Base-by-base conservation (phyloP, 2,888 invertebrate genomes). In the Drosophila cracens region DNA sequence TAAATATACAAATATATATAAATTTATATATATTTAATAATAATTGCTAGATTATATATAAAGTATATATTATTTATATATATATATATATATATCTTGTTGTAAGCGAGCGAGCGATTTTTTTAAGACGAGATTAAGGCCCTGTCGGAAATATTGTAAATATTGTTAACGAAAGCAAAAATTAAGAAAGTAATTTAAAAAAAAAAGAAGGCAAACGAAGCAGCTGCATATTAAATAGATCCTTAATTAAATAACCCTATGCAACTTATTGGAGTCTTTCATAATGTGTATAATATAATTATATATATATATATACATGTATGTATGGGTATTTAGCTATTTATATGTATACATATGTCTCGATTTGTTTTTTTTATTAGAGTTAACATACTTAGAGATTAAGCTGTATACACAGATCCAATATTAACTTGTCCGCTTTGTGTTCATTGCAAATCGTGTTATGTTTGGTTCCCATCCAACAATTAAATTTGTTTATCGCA, bases 91-190 rank as follows among this genome's bases (percentile, higher is more conserved):
- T 81, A 84, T 79, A 77, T 79, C 74, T 71, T 87, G 89, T 83
- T 87, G 81, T 87, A 84, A 73, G 79, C 72, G 74, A 74, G 31
- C 70, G 70, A 70, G 81, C 81, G 81, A 73, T 67, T 82, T 77
- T 75, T 88, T 81, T 68, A 81, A 77, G 64, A 74, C 57, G 61
- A 70, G 80, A 79, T 78, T 78, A 78, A 68, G 76, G 58, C 65
- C 70, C 63, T 73, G 63, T 81, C 79, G 59, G 74, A 80, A 74
- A 67, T 52, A 25, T 48, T 83, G 87, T 86, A 82, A 79, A 82
- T 87, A 90, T 86, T 87, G 87, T 87, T 90, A 81, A 90, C 62
- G 59, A 70, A 69, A 65, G 71, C 61, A 52, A 36, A 51, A n/a
- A 66, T 53, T 51, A 46, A 29, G 53, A 52, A 58, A 58, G 46